Conservation (phyloP, 1,140 invertebrate species). For the Cydia fagiglandana region DNA sequence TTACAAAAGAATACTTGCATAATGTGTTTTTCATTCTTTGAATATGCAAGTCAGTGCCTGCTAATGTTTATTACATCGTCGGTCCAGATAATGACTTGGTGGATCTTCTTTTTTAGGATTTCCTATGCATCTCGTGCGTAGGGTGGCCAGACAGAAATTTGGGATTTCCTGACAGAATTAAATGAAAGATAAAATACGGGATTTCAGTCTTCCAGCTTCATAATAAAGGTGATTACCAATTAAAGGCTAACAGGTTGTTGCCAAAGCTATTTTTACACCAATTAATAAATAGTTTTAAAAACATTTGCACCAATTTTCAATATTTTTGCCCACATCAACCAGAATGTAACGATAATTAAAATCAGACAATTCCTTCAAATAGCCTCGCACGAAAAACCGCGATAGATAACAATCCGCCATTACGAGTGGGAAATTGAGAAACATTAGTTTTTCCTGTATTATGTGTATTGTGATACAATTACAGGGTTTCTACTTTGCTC, state of each 20-base stretch:
- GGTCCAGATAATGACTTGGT: background rate
- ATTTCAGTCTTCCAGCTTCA: too few species aligned
- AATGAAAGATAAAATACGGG: too few species aligned
- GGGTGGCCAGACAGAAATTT: too few species aligned
- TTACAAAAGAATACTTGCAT: background rate
- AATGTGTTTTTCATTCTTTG: background rate
- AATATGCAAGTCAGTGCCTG: conserved; percentile 4
- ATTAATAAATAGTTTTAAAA: background rate
- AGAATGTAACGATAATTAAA: background rate
- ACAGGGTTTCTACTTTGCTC: conserved; percentile 13
- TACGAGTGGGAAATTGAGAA: conserved; percentile 25
- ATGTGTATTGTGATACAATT: conserved; percentile 25
- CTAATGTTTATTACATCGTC: background rate
- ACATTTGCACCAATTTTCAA: background rate
- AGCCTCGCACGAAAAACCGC: background rate
- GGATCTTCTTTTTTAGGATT: too few species aligned
- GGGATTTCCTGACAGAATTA: too few species aligned
- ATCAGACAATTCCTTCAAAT: background rate
- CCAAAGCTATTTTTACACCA: too few species aligned
- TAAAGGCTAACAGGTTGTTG: too few species aligned
- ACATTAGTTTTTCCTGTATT: background rate
- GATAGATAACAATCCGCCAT: conserved; percentile 23
- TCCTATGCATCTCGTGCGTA: too few species aligned
- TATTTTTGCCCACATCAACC: background rate
- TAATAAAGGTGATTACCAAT: too few species aligned